Conservation (phyloP, 2,113 vertebrate species). For the Alligator mississippiensis region DNA sequence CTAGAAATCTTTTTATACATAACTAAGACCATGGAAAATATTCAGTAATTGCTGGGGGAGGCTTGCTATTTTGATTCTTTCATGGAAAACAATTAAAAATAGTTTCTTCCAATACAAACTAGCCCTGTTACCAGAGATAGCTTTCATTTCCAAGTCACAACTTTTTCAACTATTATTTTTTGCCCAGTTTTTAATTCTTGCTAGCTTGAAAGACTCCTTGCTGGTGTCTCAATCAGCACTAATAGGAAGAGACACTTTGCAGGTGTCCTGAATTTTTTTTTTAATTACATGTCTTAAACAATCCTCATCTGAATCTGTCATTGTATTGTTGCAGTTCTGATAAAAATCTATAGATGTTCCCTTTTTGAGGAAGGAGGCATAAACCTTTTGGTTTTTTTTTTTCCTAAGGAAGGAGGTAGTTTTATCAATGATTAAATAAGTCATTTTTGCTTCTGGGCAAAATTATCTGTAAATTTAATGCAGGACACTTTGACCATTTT, state of each 20-base stretch:
- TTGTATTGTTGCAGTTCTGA: neutral
- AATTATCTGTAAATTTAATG: neutral
- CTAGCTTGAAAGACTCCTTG: conserved; percentile 31
- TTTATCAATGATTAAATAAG: neutral
- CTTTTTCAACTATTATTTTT: conserved; percentile 59
- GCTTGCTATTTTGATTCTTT: conserved; percentile 9
- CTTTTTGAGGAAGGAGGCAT: neutral
- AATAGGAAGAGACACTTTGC: neutral
- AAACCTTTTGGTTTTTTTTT: neutral
- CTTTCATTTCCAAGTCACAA: conserved; percentile 54
- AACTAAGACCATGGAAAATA: conserved; percentile 3
- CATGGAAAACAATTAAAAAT: conserved; percentile 59
- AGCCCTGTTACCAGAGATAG: conserved; percentile 46
- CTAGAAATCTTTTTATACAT: conserved; percentile 1
- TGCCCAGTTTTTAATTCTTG: conserved; percentile 36
- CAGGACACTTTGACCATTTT: neutral
- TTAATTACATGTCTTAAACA: conserved; percentile 21
- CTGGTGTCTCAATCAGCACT: conserved; percentile 32
- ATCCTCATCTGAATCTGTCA: neutral
- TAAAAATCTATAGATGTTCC: neutral
- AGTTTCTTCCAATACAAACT: conserved; percentile 37
- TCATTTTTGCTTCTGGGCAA: neutral
- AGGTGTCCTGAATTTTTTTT: conserved; percentile 9
- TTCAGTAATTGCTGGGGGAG: conserved; percentile 44
- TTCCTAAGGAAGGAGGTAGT: neutral